Percentiles rank a stretch among this genome's conserved stretches.
Evolutionary conservation across 2,113 vertebrate genomes (phyloP).

Genomic region (Psittacara wagleri): DNA sequence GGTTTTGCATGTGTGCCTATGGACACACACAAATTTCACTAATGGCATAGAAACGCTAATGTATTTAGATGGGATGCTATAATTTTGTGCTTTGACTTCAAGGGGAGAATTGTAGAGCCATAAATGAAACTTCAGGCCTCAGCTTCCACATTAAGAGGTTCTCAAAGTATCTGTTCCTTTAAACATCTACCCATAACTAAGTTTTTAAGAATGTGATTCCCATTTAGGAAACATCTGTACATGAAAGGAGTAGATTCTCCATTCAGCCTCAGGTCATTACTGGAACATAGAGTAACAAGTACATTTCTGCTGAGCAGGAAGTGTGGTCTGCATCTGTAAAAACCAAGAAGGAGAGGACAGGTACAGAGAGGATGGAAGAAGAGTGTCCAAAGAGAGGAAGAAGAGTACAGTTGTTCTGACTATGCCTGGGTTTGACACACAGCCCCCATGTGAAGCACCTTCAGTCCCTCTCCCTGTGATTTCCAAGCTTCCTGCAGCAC

Average conservation of each 20-base stretch:
- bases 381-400: not conserved
- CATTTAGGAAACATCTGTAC: not conserved
- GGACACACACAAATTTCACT: not conserved
- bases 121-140: not conserved
- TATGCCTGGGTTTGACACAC: not conserved
- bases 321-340: not conserved
- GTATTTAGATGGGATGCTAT: not conserved
- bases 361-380: not conserved
- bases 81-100: not conserved
- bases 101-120: not conserved
- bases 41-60: not conserved
- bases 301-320: not conserved
- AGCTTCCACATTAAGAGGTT: not conserved
- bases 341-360: not conserved
- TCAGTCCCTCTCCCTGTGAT: not conserved
- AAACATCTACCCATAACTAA: not conserved
- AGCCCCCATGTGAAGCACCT: not conserved
- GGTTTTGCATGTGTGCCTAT: not conserved
- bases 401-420: not conserved
- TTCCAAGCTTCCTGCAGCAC: not conserved
- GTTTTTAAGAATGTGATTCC: not conserved
- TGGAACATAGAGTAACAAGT: not conserved
- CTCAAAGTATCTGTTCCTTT: not conserved
- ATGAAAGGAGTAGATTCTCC: not conserved
- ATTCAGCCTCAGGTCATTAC: not conserved